A percentile compares a stretch with the other conserved stretches of the same genome.
Evolutionary conservation across 2,888 invertebrate species (phyloP).

Genomic region (Digitonthophagus gazella): DNA sequence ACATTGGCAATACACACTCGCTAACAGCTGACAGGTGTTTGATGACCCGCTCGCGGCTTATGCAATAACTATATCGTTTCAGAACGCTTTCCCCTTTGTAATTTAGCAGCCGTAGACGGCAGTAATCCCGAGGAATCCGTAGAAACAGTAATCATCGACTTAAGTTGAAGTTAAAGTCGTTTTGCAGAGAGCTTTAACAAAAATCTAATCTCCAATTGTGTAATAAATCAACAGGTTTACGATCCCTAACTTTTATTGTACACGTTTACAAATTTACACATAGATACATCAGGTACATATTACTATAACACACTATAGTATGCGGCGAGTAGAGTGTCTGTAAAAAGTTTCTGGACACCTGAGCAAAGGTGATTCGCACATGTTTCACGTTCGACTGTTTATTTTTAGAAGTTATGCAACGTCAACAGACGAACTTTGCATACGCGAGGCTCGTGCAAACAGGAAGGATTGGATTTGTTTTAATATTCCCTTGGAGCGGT

Average conservation of each 20-base stretch:
- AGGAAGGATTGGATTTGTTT: slow-evolving; percentile 40
- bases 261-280: slow-evolving; percentile 9
- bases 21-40: slow-evolving; percentile 15
- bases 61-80: slow-evolving; percentile 13
- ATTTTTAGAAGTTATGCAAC: slow-evolving; percentile 35
- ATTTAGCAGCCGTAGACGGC: not conserved
- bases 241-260: slow-evolving; percentile 12
- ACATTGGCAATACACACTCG: slow-evolving; percentile 11
- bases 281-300: slow-evolving; percentile 20
- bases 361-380: slow-evolving; percentile 7
- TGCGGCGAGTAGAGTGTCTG: not conserved
- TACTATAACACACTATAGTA: not conserved
- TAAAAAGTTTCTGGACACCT: slow-evolving; percentile 23
- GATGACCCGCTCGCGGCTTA: slow-evolving; percentile 5
- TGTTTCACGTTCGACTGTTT: slow-evolving; percentile 21
- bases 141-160: not conserved
- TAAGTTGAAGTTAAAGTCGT: not conserved
- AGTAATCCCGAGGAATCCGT: not conserved
- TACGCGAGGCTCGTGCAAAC: slow-evolving; percentile 32
- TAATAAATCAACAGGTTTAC: slow-evolving; percentile 2
- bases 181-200: not conserved
- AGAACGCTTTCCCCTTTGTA: not conserved
- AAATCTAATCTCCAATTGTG: too few species aligned
- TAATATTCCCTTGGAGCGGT: slow-evolving; percentile 41
- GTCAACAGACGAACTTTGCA: slow-evolving; percentile 33